Evolutionary conservation across 2,888 invertebrate genomes (phyloP), one percentile per base, ranked within the genome.

Genomic region (Hydrotaea cyrtoneurina): DNA sequence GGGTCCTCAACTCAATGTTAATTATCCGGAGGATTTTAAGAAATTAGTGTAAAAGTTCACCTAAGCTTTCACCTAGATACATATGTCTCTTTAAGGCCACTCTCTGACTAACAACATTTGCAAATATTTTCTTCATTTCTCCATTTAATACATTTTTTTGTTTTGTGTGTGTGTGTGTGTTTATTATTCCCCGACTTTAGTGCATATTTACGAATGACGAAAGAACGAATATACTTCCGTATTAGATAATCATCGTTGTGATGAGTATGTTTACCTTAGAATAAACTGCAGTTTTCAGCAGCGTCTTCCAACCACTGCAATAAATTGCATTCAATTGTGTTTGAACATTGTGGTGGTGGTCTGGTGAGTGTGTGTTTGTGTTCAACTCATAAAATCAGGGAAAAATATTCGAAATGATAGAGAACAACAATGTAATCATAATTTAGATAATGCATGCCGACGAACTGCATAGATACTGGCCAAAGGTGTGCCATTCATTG

Each of bases 311-410:
- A 39, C 66, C 43, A 43, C 2, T n/a, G 39, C 39, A 23, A 50
- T 73, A 73, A 73, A 73, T 73, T 73, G 57, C 57, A 73, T 57
- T 73, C 73, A 73, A 73, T 73, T 73, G 57, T 21, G 23, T 57
- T 66, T 43, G n/a, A 66, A 66, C 66, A 39, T 66, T 39, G 66
- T 66, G 10, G 66, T 26, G 31, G 2, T 31, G 31, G 31, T 31
- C 7, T 31, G 2, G 31, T 59, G 26, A 26, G 26, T 21, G 31
- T 62, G 31, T 26, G 31, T 62, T 62, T 62, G n/a, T 31, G n/a
- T 39, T 39, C 10, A 13, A 39, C 4, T 62, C 59, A 23, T 57
- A 23, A 57, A 57, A 13, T 57, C 36, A 17, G 11, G 36, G 3
- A 36, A 31, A 36, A 62, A 62, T 62, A 19, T 62, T 31, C 31